phyloP scores from a whole-genome alignment of 2,888 invertebrate genomes.

The Halictus ligatus region DNA sequence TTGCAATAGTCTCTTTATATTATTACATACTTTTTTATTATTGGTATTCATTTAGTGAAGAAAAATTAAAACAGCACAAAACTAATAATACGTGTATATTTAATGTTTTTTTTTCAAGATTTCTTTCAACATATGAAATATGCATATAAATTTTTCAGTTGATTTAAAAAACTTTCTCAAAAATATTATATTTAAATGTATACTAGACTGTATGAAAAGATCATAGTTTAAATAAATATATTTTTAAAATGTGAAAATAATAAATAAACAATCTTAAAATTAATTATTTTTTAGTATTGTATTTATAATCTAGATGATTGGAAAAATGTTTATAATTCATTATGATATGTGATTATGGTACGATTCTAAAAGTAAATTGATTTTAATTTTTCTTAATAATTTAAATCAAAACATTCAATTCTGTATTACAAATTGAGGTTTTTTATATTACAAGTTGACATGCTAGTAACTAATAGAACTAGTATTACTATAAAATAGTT shows the following conservation, averaged over 20 bases:
- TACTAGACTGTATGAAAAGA: constrained; percentile 9
- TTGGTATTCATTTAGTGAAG: not conserved
- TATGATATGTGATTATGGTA: not conserved
- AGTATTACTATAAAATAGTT: not conserved
- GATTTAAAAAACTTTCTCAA: not conserved
- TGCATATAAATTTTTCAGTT: not conserved
- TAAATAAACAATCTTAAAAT: not conserved
- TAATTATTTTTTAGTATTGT: not conserved
- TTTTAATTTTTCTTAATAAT: constrained; percentile 1
- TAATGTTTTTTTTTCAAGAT: not conserved
- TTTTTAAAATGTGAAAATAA: constrained; percentile 17
- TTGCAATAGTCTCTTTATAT: not conserved
- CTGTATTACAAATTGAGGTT: not conserved
- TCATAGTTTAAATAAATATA: constrained; percentile 22
- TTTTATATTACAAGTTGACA: not conserved
- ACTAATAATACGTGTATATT: not conserved
- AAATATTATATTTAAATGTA: constrained; percentile 10
- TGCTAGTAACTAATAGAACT: constrained; percentile 5
- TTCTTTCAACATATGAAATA: not conserved
- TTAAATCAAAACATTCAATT: not conserved
- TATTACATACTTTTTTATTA: not conserved
- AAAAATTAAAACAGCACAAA: not conserved
- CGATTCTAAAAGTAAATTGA: not conserved
- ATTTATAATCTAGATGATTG: not conserved
- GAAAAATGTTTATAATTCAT: not conserved